Evolutionary conservation across 92 coral and sea anemone species (phyloP).

Genomic region (Ricordea florida): DNA sequence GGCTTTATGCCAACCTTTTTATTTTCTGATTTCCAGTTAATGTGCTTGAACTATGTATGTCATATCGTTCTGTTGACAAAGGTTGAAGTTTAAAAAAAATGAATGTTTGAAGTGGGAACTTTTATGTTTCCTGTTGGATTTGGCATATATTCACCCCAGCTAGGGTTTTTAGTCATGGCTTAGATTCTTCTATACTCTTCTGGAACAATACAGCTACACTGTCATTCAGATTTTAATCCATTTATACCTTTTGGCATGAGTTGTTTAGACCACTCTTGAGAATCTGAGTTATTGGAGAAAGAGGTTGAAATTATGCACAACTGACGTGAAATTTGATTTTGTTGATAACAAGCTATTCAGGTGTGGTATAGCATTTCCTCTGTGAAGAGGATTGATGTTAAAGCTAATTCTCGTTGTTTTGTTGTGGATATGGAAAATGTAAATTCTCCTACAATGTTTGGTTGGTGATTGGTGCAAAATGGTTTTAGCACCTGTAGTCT

Average conservation of each 20-base stretch:
- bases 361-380: constrained; percentile 31
- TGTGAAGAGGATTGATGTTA: constrained; percentile 7
- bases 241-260: no score
- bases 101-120: background rate
- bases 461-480: constrained; percentile 2
- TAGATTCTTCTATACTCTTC: no score
- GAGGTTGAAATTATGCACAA: background rate
- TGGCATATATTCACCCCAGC: background rate
- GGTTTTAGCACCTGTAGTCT: constrained; percentile 4
- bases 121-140: background rate
- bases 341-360: constrained; percentile 23
- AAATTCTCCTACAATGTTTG: constrained; percentile 14
- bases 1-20: background rate
- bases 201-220: no score
- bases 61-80: background rate
- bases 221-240: no score
- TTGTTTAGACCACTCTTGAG: no score
- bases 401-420: constrained; percentile 11
- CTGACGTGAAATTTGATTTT: constrained; percentile 16
- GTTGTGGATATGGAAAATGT: constrained; percentile 29
- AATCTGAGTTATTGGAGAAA: no score
- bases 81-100: background rate
- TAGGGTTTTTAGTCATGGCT: no score
- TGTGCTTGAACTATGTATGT: background rate
- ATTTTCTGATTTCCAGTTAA: background rate